A percentile compares a stretch with the other conserved stretches of the same genome.
phyloP scores from a whole-genome alignment of 2,113 vertebrate genomes.

The Diglossa brunneiventris region DNA sequence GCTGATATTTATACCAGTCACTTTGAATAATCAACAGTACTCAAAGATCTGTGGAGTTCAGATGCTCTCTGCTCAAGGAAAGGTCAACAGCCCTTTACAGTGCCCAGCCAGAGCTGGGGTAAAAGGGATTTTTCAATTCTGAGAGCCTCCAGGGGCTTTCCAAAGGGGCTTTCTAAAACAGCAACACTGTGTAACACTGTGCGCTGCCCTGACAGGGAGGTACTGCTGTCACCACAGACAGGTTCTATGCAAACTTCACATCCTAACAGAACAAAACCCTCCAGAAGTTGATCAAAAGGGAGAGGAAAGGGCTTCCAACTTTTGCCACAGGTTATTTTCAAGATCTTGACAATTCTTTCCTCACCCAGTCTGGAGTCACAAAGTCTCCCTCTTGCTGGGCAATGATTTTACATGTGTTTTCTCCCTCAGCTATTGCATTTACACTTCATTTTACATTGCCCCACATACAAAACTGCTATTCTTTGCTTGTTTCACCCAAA shows the following conservation, averaged over 20 bases:
- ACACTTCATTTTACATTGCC: neutral
- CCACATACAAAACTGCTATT: neutral
- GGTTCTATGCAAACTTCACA: neutral
- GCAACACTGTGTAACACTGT: neutral
- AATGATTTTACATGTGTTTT: neutral
- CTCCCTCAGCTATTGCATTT: neutral
- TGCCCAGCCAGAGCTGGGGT: neutral
- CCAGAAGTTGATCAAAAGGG: neutral
- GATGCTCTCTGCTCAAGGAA: neutral
- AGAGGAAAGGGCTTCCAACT: neutral
- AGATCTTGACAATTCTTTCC: neutral
- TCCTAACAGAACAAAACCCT: neutral
- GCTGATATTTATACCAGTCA: neutral
- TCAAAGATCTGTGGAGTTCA: neutral
- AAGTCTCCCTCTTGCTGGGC: neutral
- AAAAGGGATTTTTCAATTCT: neutral
- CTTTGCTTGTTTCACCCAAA: neutral
- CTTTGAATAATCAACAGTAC: neutral
- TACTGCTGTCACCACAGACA: neutral
- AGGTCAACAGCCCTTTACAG: neutral
- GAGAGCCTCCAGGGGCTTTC: neutral
- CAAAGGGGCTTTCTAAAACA: neutral
- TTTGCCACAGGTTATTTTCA: neutral
- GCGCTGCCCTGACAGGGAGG: accelerated
- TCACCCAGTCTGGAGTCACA: neutral